Percentiles rank a stretch among this genome's conserved stretches.
phyloP scores from a whole-genome alignment of 2,888 invertebrate genomes.

The Caenorhabditis zanzibari region DNA sequence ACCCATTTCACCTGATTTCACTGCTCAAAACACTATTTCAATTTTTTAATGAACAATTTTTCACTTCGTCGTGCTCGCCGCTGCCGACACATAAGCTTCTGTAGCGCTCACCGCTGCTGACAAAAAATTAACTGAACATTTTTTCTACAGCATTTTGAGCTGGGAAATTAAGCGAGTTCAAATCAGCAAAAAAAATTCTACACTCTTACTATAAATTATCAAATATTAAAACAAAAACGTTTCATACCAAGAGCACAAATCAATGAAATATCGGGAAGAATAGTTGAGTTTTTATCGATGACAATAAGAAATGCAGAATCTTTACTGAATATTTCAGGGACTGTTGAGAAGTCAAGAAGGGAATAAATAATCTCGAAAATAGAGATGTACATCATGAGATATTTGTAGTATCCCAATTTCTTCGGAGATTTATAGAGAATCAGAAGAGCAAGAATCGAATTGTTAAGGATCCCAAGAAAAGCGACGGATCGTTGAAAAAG shows the following conservation, averaged over 20 bases:
- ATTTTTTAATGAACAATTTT: no score
- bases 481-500: neutral
- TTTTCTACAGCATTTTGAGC: no score
- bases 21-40: no score
- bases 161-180: no score
- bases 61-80: no score
- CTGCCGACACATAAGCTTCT: no score
- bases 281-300: neutral
- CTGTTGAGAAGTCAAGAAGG: neutral
- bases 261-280: neutral
- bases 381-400: slow-evolving; percentile 30
- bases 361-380: slow-evolving; percentile 18
- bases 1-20: no score
- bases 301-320: slow-evolving; percentile 20
- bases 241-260: neutral
- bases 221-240: neutral
- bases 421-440: slow-evolving; percentile 15
- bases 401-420: slow-evolving; percentile 23
- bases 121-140: no score
- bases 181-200: no score
- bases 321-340: slow-evolving; percentile 19
- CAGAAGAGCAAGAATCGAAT: slow-evolving; percentile 10
- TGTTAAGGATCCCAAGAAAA: slow-evolving; percentile 4
- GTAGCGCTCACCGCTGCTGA: no score
- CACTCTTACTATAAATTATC: no score